Conservation (phyloP, 1,140 invertebrate species). For the Temnothorax curvispinosus region DNA sequence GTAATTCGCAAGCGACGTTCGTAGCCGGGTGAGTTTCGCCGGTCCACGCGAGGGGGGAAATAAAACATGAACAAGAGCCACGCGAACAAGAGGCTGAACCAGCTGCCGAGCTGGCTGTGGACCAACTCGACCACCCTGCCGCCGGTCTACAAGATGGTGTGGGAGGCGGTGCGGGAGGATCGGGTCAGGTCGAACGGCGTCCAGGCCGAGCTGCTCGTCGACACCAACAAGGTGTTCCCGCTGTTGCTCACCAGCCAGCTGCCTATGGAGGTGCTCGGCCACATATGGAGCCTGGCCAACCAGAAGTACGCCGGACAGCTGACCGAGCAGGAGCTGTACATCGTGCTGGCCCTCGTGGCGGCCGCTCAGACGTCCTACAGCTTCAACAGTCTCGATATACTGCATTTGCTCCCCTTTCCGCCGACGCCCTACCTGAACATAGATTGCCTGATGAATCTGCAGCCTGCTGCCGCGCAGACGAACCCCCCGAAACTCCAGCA, state of each 20-base stretch:
- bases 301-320: constrained; percentile 87
- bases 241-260: constrained; percentile 88
- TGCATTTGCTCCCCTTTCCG: constrained; percentile 85
- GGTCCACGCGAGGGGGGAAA: neutral
- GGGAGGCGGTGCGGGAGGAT: constrained; percentile 84
- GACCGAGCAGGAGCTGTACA: constrained; percentile 88
- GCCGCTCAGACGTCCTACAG: constrained; percentile 88
- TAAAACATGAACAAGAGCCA: constrained; percentile 76
- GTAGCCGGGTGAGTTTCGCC: constrained; percentile 45
- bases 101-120: constrained; percentile 85
- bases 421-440: constrained; percentile 86
- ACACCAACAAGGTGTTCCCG: constrained; percentile 88
- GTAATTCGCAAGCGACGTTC: constrained; percentile 41
- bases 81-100: constrained; percentile 79
- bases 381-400: constrained; percentile 85
- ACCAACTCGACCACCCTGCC: constrained; percentile 84
- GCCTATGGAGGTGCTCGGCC: constrained; percentile 87
- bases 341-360: constrained; percentile 88
- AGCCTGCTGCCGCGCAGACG: constrained; percentile 44
- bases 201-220: constrained; percentile 83
- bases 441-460: constrained; percentile 70
- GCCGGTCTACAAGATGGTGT: constrained; percentile 85
- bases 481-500: constrained; percentile 53
- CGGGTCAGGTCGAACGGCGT: constrained; percentile 69
- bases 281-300: constrained; percentile 89